Evolutionary conservation across 2,888 invertebrate genomes (phyloP), one percentile per base, ranked within the genome.

Genomic region (Mythimna loreyi): DNA sequence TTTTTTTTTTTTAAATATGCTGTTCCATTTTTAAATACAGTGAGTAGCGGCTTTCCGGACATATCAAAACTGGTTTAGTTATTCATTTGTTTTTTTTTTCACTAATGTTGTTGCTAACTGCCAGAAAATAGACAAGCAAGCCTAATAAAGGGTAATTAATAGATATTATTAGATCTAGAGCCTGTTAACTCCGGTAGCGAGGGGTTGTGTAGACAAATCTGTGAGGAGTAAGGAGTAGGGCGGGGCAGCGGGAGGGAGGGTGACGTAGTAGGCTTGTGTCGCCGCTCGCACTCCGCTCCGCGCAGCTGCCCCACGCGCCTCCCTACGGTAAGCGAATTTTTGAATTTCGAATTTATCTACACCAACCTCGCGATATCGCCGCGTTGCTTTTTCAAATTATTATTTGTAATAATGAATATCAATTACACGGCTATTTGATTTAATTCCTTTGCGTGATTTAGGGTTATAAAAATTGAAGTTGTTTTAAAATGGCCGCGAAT

Each of bases 191-290:
- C 77, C 77, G 77, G 87, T 89, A 86, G 86, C 83, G 86, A 88
- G 89, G 90, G 90, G 91, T 86, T 77, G 87, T 85, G 87, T 89
- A 90, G 90, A 90, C 90, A 90, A 91, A 91, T 92, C 91, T 89
- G 90, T 82, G 85, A 86, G 86, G 86, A 88, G 88, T 87, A 87
- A 85, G 84, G 87, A 86, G 89, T 85, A 84, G 85, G 85, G 86
- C 83, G 83, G 85, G 84, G 79, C 84, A 72, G 85, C 83, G 87
- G 89, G 87, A 87, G 87, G 89, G 87, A 87, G 89, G 87, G 87
- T 86, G 90, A 85, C 88, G 88, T 88, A 79, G 87, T 86, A 87
- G 87, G 89, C 86, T 87, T 81, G 89, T 90, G 91, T 87, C 89
- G 89, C 78, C 86, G 87, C 87, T 82, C 90, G 87, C 91, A 91